phyloP scores from a whole-genome alignment of 2,113 vertebrate species.

The Odontesthes bonariensis region DNA sequence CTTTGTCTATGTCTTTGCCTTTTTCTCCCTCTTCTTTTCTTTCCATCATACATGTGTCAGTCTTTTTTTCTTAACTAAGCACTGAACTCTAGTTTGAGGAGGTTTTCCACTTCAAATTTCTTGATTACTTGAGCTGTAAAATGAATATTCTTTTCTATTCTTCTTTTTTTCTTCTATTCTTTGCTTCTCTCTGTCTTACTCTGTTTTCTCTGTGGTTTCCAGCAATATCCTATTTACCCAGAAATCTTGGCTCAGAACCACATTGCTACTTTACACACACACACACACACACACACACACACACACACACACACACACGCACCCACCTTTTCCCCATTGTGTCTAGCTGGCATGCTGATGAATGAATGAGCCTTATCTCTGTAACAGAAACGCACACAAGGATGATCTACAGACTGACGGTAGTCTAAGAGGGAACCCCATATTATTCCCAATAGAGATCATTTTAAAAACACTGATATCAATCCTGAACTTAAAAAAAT shows the following conservation, averaged over 20 bases:
- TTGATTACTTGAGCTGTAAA: slow-evolving; percentile 9
- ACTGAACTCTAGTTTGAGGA: background rate
- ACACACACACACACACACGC: background rate
- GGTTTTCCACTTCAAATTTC: slow-evolving; percentile 12
- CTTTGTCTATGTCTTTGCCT: slow-evolving; percentile 60
- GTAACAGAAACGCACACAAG: slow-evolving; percentile 51
- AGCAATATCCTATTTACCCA: slow-evolving; percentile 55
- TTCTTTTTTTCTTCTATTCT: background rate
- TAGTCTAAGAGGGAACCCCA: slow-evolving; percentile 15
- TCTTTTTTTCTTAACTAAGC: slow-evolving; percentile 22
- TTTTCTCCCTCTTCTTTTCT: slow-evolving; percentile 39
- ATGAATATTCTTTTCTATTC: background rate
- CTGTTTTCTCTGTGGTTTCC: slow-evolving; percentile 40
- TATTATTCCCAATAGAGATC: slow-evolving; percentile 19
- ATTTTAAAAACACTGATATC: slow-evolving; percentile 29
- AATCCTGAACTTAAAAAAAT: slow-evolving; percentile 26
- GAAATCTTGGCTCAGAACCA: slow-evolving; percentile 52
- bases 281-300: background rate
- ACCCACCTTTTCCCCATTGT: slow-evolving; percentile 53
- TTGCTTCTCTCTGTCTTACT: slow-evolving; percentile 4
- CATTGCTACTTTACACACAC: slow-evolving; percentile 33
- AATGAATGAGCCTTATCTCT: slow-evolving; percentile 71
- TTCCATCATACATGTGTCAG: slow-evolving; percentile 16
- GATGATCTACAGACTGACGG: slow-evolving; percentile 39
- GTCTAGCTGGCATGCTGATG: slow-evolving; percentile 73